Base-by-base conservation (phyloP, 2,113 vertebrate species). In the Nesospiza acunhae region DNA sequence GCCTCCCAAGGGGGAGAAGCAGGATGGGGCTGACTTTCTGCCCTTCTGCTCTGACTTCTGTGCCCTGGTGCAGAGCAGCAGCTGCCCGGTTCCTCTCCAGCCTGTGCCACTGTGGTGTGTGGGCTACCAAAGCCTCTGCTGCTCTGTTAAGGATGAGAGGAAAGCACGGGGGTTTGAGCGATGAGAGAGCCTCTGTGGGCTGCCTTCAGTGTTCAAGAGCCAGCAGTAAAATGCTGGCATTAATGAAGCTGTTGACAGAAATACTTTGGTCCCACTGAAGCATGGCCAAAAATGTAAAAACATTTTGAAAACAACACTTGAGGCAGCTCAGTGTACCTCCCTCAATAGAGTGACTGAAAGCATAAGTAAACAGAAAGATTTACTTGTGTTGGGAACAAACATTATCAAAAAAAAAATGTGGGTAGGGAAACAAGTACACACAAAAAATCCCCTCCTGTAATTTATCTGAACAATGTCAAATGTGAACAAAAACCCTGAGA, bases 381-480 rank as follows among this genome's bases (percentile, higher is more conserved):
- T 89, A 90, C 49, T 84, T 1, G 1, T 82, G 62, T 72, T 89
- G 0, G 21, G 82, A 95, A 68, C 56, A 96, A 93, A 90, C 28
- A 62, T 26, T 72, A 82, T 96, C 84, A 1, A 12, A 74, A 78
- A 78, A 55, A 41, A 94, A 94, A 88, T 13, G 53, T 53, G 18
- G 20, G 18, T 46, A 91, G 58, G 30, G 63, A 91, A 90, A 77
- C 19, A 72, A 90, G 23, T 12, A 24, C 35, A n/a, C 52, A 55
- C 33, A 67, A 26, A 93, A 87, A 91, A 73, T 77, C 85, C 55
- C 95, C 82, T 90, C 60, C 68, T 95, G 89, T 95, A 79, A 68
- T 94, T 84, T 94, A 53, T 28, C 86, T 84, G 94, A 96, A 95
- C 1, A 12, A 84, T 95, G 96, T 96, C 83, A 97, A 97, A 97